Evolutionary conservation across 2,888 invertebrate genomes (phyloP).

Genomic region (Acronicta aceris): DNA sequence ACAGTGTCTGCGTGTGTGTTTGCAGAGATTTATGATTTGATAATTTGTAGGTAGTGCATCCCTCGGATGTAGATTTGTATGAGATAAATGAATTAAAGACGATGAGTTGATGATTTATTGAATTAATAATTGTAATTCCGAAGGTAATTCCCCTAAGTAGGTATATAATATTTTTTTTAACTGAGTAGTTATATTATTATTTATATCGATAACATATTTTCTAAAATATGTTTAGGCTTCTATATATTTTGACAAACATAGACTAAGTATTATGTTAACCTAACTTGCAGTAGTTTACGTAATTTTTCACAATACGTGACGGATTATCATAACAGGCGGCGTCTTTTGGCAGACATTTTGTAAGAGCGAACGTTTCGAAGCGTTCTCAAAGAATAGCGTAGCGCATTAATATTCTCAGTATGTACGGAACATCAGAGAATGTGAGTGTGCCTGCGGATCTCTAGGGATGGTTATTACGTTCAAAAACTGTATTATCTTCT

Average conservation of each 20-base stretch:
- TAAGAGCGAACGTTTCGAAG: constrained; percentile 43
- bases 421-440: constrained; percentile 68
- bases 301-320: constrained; percentile 42
- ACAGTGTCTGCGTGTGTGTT: constrained; percentile 53
- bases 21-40: constrained; percentile 57
- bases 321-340: constrained; percentile 44
- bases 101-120: constrained; percentile 16
- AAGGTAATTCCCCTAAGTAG: neutral
- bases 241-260: constrained; percentile 7
- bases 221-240: neutral
- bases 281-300: constrained; percentile 24
- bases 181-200: too few relatives aligned
- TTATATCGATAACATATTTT: too few relatives aligned
- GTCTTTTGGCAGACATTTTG: constrained; percentile 44
- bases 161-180: too few relatives aligned
- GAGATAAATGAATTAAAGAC: constrained; percentile 14
- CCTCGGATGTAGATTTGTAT: constrained; percentile 17
- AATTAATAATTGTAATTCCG: neutral
- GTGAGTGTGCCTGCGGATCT: constrained; percentile 55
- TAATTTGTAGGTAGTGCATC: constrained; percentile 53
- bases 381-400: constrained; percentile 49
- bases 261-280: constrained; percentile 22
- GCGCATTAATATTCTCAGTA: constrained; percentile 66
- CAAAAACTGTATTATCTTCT: constrained; percentile 62
- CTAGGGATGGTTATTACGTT: constrained; percentile 67